A percentile compares a stretch with the other conserved stretches of the same genome.
Evolutionary conservation across 2,888 invertebrate genomes (phyloP).

Genomic region (Pandemis cinnamomeana): DNA sequence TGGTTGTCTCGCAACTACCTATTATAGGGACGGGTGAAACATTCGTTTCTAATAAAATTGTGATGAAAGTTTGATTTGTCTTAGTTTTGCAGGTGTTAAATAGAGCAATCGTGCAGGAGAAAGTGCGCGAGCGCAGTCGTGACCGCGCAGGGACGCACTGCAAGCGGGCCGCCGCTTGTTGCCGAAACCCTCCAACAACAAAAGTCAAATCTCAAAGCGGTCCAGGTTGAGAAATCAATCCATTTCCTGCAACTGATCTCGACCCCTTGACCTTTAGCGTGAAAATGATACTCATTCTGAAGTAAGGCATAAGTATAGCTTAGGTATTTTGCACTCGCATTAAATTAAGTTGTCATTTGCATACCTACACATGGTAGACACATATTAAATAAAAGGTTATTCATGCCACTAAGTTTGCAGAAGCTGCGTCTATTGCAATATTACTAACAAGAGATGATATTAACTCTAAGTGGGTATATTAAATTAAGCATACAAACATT

Average conservation of each 20-base stretch:
- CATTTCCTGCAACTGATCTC: neutral
- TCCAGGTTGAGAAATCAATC: conserved; percentile 4
- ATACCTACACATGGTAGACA: no score
- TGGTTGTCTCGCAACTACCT: neutral
- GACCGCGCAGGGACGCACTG: conserved; percentile 68
- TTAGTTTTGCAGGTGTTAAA: conserved; percentile 59
- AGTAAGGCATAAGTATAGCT: no score
- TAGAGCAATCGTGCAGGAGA: conserved; percentile 75
- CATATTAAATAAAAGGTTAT: no score
- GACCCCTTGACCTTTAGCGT: no score
- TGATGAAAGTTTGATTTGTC: conserved; percentile 65
- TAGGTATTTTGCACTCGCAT: no score
- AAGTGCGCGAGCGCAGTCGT: conserved; percentile 69
- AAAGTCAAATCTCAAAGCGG: neutral
- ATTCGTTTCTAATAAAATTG: conserved; percentile 37
- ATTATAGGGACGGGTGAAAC: conserved; percentile 19
- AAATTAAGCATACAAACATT: no score
- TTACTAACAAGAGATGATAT: no score
- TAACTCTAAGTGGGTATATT: no score
- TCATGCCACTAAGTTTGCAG: no score
- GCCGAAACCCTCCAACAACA: conserved; percentile 27
- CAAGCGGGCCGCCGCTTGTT: conserved; percentile 52
- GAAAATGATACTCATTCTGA: no score
- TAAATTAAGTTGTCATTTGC: no score
- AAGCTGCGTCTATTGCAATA: no score